Conservation (phyloP, 2,113 vertebrate genomes). For the Tragelaphus imberbis region DNA sequence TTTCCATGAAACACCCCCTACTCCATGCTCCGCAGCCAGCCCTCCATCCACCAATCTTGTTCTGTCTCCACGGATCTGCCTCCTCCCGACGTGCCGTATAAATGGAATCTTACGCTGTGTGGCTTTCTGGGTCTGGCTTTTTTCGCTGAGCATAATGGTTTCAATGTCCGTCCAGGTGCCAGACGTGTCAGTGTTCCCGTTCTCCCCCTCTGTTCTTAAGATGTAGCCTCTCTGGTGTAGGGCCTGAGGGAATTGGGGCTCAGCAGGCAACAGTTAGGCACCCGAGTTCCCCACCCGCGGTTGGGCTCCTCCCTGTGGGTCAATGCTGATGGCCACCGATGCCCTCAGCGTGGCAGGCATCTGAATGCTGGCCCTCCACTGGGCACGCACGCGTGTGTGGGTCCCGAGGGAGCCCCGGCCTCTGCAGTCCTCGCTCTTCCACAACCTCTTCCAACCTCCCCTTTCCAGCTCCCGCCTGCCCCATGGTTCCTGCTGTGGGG, state of each 20-base stretch:
- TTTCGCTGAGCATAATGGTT: not conserved
- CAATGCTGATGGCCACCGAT: rapidly evolving
- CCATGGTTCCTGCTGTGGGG: not conserved
- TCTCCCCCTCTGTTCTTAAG: not conserved
- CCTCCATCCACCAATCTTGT: not conserved
- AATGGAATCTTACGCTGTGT: rapidly evolving
- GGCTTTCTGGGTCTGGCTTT: not conserved
- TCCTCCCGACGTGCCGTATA: rapidly evolving
- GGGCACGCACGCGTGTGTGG: rapidly evolving
- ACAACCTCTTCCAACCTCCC: not conserved
- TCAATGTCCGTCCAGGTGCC: rapidly evolving
- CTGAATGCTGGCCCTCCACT: not conserved
- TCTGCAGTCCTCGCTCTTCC: not conserved
- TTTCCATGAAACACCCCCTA: not conserved
- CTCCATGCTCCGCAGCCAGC: rapidly evolving
- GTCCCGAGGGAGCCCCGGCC: not conserved
- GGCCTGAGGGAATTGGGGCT: not conserved
- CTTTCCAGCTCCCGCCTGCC: not conserved
- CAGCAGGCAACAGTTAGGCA: not conserved
- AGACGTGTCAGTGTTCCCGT: rapidly evolving
- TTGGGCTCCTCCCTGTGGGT: not conserved
- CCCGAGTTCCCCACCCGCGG: not conserved
- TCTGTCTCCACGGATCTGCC: not conserved
- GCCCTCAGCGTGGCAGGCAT: not conserved
- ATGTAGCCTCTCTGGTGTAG: not conserved